Evolutionary conservation across 2,113 vertebrate genomes (phyloP), one percentile per base, ranked within the genome.

Genomic region (Paramisgurnus dabryanus): DNA sequence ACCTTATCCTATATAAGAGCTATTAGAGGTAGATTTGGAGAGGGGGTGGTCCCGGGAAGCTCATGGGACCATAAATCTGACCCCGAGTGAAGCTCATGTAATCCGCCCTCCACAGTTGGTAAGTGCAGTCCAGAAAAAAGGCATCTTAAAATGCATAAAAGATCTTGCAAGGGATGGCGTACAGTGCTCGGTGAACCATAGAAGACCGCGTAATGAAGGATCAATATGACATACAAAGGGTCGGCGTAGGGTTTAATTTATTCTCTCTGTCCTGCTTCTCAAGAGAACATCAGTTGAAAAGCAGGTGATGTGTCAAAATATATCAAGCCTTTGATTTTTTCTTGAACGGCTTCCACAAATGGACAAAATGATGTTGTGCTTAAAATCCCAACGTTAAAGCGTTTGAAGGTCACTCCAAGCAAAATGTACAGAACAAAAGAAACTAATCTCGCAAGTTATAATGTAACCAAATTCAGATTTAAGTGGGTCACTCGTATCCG

Each of bases 251-350:
- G 41, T 74, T 74, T 10, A 74, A 39, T 73, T 34, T 39, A 64
- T 18, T 18, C n/a, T 41, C n/a, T 61, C 55, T 18, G 55, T 58
- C 13, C 50, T 1, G 50, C 5, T 58, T 41, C 41, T 27, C 22
- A 18, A 11, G 18, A 9, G 60, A 74, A 74, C 57, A 45, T 47
- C 71, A 15, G 55, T 43, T 43, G 18, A 40, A 47, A n/a, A 27
- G 55, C 43, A 53, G 61, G 61, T 55, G 50, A 69, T 8, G 49
- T 81, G 66, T 76, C 55, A 63, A 66, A 17, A 67, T 76, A 6
- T 63, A 76, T 68, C 60, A 53, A 55, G 55, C 10, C 27, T 50
- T 22, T 40, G 53, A 39, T 17, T 40, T 43, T 76, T 39, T 80
- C 45, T 67, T 34, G 64, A 50, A 50, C 41, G 60, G 41, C 18